A percentile compares a stretch with the other conserved stretches of the same genome.
Evolutionary conservation across 2,797 vertebrate species (phyloP).

Genomic region (Trichosurus vulpecula): DNA sequence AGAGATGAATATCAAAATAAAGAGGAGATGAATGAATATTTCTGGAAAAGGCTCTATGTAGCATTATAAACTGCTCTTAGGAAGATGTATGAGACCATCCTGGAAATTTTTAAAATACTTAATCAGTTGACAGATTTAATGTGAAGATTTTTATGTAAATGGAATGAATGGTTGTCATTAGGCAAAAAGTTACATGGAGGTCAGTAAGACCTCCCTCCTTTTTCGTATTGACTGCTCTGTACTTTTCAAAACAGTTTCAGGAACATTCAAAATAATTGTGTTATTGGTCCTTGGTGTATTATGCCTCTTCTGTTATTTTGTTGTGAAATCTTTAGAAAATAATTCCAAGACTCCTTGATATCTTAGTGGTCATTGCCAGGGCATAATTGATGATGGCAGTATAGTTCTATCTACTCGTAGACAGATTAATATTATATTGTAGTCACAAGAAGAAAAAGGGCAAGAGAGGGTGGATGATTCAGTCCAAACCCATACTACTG

Average conservation of each 20-base stretch:
- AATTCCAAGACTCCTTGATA: background rate
- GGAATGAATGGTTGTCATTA: slow-evolving; percentile 25
- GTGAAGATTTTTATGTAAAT: slow-evolving; percentile 39
- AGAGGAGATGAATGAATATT: slow-evolving; percentile 73
- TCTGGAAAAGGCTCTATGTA: slow-evolving; percentile 46
- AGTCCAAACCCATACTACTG: background rate
- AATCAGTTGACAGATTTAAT: slow-evolving; percentile 30
- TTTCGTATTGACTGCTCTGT: background rate
- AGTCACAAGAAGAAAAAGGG: background rate
- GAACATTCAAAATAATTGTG: slow-evolving; percentile 23
- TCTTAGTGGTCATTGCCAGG: slow-evolving; percentile 10
- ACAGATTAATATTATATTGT: background rate
- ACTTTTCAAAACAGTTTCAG: slow-evolving; percentile 20
- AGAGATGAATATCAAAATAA: slow-evolving; percentile 71
- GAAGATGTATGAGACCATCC: slow-evolving; percentile 23
- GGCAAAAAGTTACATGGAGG: background rate
- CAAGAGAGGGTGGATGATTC: background rate
- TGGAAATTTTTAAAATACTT: background rate
- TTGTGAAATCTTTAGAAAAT: slow-evolving; percentile 26
- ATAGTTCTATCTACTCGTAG: slow-evolving; percentile 41
- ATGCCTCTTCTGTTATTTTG: background rate
- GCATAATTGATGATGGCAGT: background rate
- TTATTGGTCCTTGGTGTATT: background rate
- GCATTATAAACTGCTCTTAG: slow-evolving; percentile 21
- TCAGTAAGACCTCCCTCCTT: background rate